Evolutionary conservation across 2,888 invertebrate species (phyloP).

Genomic region (Coelopa pilipes): DNA sequence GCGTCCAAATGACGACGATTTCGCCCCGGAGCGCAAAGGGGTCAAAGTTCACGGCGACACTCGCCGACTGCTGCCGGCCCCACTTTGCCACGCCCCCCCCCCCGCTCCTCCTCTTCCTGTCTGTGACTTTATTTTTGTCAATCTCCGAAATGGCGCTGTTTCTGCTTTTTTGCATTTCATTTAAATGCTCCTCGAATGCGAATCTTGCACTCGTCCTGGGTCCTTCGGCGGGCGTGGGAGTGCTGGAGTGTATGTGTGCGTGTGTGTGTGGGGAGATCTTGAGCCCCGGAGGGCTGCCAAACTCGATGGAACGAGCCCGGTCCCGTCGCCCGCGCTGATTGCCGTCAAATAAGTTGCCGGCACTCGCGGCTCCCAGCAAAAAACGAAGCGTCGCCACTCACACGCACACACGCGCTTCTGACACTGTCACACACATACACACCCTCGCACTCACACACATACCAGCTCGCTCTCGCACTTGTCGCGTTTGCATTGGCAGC

Average conservation of each 20-base stretch:
- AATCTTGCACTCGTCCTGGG: slow-evolving; percentile 5
- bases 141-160: not conserved
- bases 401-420: not conserved
- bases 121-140: not conserved
- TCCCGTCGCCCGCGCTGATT: not conserved
- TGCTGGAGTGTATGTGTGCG: not conserved
- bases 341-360: not conserved
- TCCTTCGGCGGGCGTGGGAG: no score
- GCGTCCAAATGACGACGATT: no score
- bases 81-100: no score
- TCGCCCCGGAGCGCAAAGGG: no score
- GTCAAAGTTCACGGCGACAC: no score
- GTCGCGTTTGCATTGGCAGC: slow-evolving; percentile 27
- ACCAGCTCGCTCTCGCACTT: not conserved
- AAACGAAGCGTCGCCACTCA: slow-evolving; percentile 30
- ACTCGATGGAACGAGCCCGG: slow-evolving; percentile 6
- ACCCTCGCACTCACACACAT: not conserved
- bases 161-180: slow-evolving; percentile 15
- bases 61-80: no score
- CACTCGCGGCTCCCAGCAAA: slow-evolving; percentile 35
- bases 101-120: not conserved
- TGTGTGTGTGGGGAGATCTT: not conserved
- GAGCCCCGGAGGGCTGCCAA: slow-evolving; percentile 12
- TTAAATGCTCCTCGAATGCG: slow-evolving; percentile 1
- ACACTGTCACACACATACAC: not conserved